Evolutionary conservation across 2,888 invertebrate genomes (phyloP).

Genomic region (Apotomis turbidana): DNA sequence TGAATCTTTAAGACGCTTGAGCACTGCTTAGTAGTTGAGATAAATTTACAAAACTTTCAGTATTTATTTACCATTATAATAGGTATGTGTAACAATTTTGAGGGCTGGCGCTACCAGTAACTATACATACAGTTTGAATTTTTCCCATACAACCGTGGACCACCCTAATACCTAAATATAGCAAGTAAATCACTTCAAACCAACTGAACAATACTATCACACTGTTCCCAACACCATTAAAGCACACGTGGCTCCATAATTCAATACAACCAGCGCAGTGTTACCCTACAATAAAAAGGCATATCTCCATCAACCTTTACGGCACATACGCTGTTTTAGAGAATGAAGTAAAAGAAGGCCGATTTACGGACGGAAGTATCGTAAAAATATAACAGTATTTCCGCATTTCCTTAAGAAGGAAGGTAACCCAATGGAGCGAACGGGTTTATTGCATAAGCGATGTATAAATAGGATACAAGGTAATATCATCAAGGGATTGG

Average conservation of each 20-base stretch:
- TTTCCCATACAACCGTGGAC: too few species aligned
- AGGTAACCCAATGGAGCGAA: conserved; percentile 8
- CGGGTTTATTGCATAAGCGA: conserved; percentile 15
- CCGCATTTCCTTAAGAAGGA: conserved; percentile 10
- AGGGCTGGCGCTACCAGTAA: too few species aligned
- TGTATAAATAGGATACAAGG: conserved; percentile 2
- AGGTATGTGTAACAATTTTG: too few species aligned
- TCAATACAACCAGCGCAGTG: background rate
- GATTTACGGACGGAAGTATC: conserved; percentile 15
- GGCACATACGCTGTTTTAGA: background rate
- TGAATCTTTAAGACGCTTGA: too few species aligned
- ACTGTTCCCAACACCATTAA: background rate
- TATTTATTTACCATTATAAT: too few species aligned
- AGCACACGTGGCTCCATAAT: background rate
- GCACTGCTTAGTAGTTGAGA: too few species aligned
- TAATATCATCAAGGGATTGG: background rate
- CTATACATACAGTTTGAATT: too few species aligned
- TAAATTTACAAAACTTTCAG: too few species aligned
- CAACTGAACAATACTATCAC: background rate
- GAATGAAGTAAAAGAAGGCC: background rate
- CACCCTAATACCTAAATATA: too few species aligned
- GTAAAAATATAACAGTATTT: conserved; percentile 21
- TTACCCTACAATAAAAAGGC: background rate
- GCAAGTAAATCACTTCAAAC: background rate
- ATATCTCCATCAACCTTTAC: background rate